Conservation (phyloP, 2,797 vertebrate genomes). For the Pachyuromys duprasi region DNA sequence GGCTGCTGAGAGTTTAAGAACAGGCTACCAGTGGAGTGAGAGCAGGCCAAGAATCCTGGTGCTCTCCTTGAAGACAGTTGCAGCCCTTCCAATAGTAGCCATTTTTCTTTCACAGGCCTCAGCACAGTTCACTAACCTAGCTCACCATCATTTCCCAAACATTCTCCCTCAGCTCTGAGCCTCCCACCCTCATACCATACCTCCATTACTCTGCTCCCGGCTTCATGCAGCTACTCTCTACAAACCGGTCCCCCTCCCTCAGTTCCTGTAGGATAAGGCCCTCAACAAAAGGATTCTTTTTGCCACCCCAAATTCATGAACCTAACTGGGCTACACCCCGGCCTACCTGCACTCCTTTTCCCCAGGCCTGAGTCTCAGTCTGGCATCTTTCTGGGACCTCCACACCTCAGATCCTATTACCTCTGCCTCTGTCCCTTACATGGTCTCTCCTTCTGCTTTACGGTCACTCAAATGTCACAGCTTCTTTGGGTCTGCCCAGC, state of each 20-base stretch:
- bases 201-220: not conserved
- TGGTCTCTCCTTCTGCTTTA: not conserved
- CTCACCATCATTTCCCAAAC: not conserved
- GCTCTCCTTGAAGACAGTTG: not conserved
- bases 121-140: not conserved
- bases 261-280: not conserved
- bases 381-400: not conserved
- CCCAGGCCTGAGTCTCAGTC: not conserved
- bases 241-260: not conserved
- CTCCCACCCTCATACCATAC: not conserved
- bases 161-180: not conserved
- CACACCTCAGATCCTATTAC: not conserved
- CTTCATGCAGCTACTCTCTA: not conserved
- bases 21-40: rapidly evolving
- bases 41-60: not conserved
- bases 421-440: not conserved
- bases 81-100: not conserved
- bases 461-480: not conserved
- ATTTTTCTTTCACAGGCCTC: not conserved
- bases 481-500: not conserved
- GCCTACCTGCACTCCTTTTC: not conserved
- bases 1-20: not conserved
- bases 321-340: not conserved
- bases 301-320: not conserved
- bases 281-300: not conserved